Conservation (phyloP, 1,140 invertebrate genomes). For the Lasioglossum baleicum region DNA sequence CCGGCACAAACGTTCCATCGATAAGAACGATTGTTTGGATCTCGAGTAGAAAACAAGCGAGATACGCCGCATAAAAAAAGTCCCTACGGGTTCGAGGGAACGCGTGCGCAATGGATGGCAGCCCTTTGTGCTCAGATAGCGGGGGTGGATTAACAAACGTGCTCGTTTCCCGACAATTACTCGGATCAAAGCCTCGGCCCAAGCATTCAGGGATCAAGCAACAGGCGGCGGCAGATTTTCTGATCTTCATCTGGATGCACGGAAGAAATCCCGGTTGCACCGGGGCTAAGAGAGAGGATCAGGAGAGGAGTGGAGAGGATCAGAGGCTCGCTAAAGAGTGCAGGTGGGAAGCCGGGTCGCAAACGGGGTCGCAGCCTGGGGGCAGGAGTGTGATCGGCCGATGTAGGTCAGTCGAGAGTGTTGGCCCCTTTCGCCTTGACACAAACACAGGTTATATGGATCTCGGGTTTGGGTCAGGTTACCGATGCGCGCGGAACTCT, state of each 20-base stretch:
- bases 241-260: neutral
- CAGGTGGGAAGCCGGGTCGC: conserved; percentile 44
- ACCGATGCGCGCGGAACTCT: conserved; percentile 56
- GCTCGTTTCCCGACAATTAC: too few species aligned
- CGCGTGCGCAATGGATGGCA: too few species aligned
- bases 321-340: conserved; percentile 10
- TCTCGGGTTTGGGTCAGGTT: conserved; percentile 58
- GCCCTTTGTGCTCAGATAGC: too few species aligned
- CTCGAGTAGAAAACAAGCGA: too few species aligned
- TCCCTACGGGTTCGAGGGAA: too few species aligned
- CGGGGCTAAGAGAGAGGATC: neutral
- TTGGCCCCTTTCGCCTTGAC: conserved; percentile 73
- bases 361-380: conserved; percentile 35
- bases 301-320: neutral
- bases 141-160: too few species aligned
- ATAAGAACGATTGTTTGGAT: too few species aligned
- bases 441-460: conserved; percentile 72
- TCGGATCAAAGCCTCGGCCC: too few species aligned
- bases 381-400: conserved; percentile 60
- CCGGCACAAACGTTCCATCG: too few species aligned
- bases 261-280: neutral
- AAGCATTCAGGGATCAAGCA: neutral
- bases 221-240: conserved; percentile 1
- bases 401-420: conserved; percentile 74
- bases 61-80: too few species aligned